phyloP scores from a whole-genome alignment of 2,113 vertebrate genomes.

The Lagopus leucura region DNA sequence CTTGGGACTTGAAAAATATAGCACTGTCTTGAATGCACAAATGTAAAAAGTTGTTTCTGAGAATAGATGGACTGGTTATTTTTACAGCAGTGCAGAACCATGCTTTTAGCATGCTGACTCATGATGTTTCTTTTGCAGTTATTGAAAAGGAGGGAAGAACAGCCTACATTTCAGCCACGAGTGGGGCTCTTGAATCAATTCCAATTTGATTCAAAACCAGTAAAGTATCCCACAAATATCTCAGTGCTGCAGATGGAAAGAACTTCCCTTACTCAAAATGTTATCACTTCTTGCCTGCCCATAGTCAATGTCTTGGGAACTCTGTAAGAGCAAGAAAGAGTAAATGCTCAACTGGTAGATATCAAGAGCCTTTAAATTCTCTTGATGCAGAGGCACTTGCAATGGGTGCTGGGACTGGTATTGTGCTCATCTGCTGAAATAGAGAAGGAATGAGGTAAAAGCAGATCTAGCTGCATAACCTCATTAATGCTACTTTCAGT shows the following conservation, averaged over 20 bases:
- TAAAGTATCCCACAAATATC: not conserved
- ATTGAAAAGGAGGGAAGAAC: not conserved
- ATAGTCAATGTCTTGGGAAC: not conserved
- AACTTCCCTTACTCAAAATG: not conserved
- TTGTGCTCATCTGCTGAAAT: not conserved
- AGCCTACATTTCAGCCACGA: not conserved
- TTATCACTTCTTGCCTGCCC: not conserved
- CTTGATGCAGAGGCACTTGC: not conserved
- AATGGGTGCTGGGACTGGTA: not conserved
- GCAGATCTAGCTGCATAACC: not conserved
- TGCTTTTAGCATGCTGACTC: not conserved
- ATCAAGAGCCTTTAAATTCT: not conserved
- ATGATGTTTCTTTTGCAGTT: not conserved
- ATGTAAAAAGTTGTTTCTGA: slow-evolving; percentile 39
- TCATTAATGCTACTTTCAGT: too few species aligned
- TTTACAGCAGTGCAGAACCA: not conserved
- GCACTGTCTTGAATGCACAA: slow-evolving; percentile 1
- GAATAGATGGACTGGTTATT: slow-evolving; percentile 44
- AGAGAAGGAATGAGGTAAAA: not conserved
- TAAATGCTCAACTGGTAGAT: not conserved
- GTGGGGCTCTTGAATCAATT: not conserved
- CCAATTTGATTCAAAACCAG: not conserved
- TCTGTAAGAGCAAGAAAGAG: not conserved
- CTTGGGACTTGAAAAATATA: not conserved
- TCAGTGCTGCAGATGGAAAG: not conserved